phyloP scores from a whole-genome alignment of 37 sponge, comb jelly and placozoan genomes.

The Aphrocallistes beatrix region DNA sequence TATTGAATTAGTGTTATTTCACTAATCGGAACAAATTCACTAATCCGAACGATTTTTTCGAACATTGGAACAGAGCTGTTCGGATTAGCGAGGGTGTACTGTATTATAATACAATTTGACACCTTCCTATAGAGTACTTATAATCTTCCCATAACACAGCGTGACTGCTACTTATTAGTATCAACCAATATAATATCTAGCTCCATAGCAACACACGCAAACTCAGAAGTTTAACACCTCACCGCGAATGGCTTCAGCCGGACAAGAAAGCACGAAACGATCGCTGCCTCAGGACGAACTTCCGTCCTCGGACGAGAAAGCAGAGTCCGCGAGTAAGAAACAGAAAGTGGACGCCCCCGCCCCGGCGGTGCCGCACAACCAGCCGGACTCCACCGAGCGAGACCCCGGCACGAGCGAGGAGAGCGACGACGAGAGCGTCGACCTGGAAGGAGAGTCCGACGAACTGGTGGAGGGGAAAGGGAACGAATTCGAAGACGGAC shows the following conservation, averaged over 20 bases:
- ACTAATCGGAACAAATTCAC: no score
- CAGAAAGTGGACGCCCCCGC: not conserved
- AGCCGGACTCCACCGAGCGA: not conserved
- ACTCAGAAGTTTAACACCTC: no score
- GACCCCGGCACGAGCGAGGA: not conserved
- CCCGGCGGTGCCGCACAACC: not conserved
- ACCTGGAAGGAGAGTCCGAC: conserved; percentile 9
- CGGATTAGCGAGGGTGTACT: no score
- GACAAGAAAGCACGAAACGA: not conserved
- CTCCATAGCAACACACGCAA: not conserved
- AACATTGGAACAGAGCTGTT: no score
- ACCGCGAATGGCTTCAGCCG: not conserved
- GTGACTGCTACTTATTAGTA: not conserved
- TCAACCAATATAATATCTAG: not conserved
- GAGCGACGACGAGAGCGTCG: not conserved
- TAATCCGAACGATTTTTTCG: no score
- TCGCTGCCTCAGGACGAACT: not conserved
- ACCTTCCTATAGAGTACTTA: no score
- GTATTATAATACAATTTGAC: no score
- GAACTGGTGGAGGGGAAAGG: not conserved
- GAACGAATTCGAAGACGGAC: not conserved
- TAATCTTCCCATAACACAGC: not conserved
- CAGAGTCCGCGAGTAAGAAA: not conserved
- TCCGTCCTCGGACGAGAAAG: not conserved
- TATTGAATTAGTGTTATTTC: no score